Percentiles rank a stretch among this genome's conserved stretches.
phyloP scores from a whole-genome alignment of 1,140 invertebrate genomes.

The Medauroidea extradentata region DNA sequence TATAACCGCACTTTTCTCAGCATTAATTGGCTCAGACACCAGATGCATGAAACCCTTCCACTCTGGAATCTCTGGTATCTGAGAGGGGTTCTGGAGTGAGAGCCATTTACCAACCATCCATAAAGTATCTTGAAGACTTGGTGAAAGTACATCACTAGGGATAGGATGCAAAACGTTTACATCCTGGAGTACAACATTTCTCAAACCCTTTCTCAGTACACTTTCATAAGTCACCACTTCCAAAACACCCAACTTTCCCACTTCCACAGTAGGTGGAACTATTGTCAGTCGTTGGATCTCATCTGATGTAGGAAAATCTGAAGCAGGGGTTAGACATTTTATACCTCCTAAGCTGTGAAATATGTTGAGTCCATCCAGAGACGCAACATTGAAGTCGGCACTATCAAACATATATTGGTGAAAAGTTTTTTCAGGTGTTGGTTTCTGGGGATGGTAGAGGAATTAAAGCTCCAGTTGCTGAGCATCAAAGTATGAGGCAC shows the following conservation, averaged over 20 bases:
- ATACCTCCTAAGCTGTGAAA: conserved; percentile 34
- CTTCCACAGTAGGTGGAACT: not conserved
- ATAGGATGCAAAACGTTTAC: not conserved
- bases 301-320: not conserved
- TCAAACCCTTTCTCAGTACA: not conserved
- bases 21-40: conserved; percentile 15
- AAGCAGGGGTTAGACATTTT: conserved; percentile 16
- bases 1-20: conserved; percentile 12
- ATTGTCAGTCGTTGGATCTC: not conserved
- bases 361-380: conserved; percentile 27
- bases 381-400: conserved; percentile 28
- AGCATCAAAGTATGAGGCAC: conserved; percentile 12
- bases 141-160: not conserved
- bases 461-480: conserved; percentile 18
- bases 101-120: too few relatives aligned
- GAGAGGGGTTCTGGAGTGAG: not conserved
- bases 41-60: conserved; percentile 9
- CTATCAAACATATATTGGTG: conserved; percentile 32
- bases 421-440: not conserved
- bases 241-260: not conserved
- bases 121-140: not conserved
- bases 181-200: not conserved
- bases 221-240: not conserved
- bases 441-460: not conserved
- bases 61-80: conserved; percentile 21